Conservation (phyloP, 2,888 invertebrate species). For the Buathra laborator region DNA sequence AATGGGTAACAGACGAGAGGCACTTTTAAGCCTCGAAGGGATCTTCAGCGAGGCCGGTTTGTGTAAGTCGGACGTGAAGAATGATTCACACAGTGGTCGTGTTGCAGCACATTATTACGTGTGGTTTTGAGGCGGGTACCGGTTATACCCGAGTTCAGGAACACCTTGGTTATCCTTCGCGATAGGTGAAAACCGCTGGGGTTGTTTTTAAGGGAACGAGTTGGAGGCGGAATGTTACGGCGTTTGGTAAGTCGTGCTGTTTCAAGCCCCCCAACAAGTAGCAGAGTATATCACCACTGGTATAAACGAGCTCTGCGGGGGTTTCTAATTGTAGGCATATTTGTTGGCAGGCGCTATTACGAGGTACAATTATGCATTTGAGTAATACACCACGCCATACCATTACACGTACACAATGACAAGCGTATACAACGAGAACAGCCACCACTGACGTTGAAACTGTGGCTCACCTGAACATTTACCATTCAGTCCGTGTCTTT, state of each 20-base stretch:
- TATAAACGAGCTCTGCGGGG: conserved; percentile 66
- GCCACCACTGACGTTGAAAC: background rate
- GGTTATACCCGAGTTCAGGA: conserved; percentile 50
- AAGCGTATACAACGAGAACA: background rate
- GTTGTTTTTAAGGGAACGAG: conserved; percentile 30
- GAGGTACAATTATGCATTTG: conserved; percentile 77
- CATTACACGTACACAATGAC: conserved; percentile 37
- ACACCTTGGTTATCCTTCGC: conserved; percentile 60
- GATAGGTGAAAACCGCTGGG: conserved; percentile 39
- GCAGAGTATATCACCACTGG: conserved; percentile 23
- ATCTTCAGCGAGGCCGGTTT: conserved; percentile 17
- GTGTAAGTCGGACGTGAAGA: conserved; percentile 46
- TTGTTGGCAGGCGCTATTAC: conserved; percentile 76
- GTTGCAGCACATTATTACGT: conserved; percentile 78
- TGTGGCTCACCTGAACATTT: conserved; percentile 63
- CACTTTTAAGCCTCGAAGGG: conserved; percentile 31
- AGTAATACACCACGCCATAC: conserved; percentile 74
- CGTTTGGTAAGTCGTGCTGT: conserved; percentile 26
- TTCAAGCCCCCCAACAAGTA: conserved; percentile 24
- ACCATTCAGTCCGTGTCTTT: conserved; percentile 60
- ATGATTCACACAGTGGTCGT: conserved; percentile 64
- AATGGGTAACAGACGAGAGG: conserved; percentile 57
- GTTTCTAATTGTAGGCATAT: conserved; percentile 78
- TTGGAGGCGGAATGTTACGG: conserved; percentile 27
- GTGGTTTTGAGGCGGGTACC: conserved; percentile 73